Conservation (phyloP, 2,888 invertebrate genomes). For the Eumerus sabulonum region DNA sequence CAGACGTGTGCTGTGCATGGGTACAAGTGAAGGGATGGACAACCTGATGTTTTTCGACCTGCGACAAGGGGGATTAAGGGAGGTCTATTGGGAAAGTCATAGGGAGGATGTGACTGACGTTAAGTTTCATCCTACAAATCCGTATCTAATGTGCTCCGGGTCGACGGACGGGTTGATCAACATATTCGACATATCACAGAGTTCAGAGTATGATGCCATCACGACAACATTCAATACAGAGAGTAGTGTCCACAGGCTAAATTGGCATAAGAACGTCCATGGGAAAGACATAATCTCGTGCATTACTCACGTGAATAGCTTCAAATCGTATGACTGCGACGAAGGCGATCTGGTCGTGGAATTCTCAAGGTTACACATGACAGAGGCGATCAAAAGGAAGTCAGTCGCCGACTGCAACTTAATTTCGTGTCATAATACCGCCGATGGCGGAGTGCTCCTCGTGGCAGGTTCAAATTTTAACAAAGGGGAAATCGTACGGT, state of each 20-base stretch:
- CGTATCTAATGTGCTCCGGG: constrained; percentile 85
- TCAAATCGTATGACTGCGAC: constrained; percentile 85
- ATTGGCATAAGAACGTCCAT: constrained; percentile 79
- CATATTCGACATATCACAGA: constrained; percentile 87
- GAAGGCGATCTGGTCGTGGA: constrained; percentile 82
- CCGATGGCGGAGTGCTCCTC: constrained; percentile 80
- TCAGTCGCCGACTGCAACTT: constrained; percentile 83
- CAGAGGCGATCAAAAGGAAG: constrained; percentile 82
- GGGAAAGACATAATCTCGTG: constrained; percentile 82
- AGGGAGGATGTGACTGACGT: constrained; percentile 89
- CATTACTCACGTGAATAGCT: constrained; percentile 85
- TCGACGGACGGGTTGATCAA: constrained; percentile 92
- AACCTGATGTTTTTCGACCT: constrained; percentile 91
- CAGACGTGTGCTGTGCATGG: constrained; percentile 86
- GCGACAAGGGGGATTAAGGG: constrained; percentile 82
- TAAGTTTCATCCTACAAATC: constrained; percentile 85
- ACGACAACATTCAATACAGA: constrained; percentile 88
- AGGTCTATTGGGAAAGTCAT: constrained; percentile 91
- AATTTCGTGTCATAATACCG: constrained; percentile 81
- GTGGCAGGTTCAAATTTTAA: constrained; percentile 84
- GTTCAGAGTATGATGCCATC: constrained; percentile 89
- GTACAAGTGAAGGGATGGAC: constrained; percentile 84
- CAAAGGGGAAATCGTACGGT: constrained; percentile 81
- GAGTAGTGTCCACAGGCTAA: constrained; percentile 85
- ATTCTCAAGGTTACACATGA: constrained; percentile 81